Conservation (phyloP, 2,888 invertebrate species). For the Stenolophus ochropezus region DNA sequence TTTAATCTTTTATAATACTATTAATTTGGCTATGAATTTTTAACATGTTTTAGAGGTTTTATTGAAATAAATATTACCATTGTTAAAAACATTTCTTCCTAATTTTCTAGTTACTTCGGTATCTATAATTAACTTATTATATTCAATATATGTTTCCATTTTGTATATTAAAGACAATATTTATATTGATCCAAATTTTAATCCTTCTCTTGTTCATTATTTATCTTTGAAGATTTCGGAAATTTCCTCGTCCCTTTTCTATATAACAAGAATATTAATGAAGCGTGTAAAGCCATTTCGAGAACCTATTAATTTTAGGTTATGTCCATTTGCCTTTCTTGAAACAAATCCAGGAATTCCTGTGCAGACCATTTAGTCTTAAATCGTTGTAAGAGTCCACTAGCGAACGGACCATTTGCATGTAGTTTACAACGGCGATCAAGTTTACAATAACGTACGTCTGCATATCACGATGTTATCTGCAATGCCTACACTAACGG, state of each 20-base stretch:
- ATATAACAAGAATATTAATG: no score
- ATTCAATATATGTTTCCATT: no score
- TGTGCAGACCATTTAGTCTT: slow-evolving; percentile 11
- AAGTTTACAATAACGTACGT: slow-evolving; percentile 25
- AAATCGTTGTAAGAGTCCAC: slow-evolving; percentile 6
- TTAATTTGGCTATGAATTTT: background rate
- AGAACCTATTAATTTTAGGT: background rate
- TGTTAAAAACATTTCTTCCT: no score
- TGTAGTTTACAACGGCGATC: slow-evolving; percentile 1
- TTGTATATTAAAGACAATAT: no score
- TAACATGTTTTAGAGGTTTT: background rate
- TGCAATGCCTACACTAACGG: slow-evolving; percentile 54
- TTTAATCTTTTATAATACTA: background rate
- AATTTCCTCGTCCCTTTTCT: no score
- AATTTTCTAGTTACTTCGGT: no score
- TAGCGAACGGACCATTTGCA: background rate
- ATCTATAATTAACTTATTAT: no score
- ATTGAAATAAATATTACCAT: background rate
- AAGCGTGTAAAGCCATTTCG: background rate
- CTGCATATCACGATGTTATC: slow-evolving; percentile 24
- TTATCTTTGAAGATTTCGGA: no score
- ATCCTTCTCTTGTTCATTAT: no score
- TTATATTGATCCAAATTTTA: no score
- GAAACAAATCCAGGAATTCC: slow-evolving; percentile 18
- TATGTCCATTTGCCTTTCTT: slow-evolving; percentile 13